These are phyloP conservation scores for Drosophila neonasuta DNA, from an alignment of 2,888 invertebrate genomes.

Conservation along the genomic window DNA sequence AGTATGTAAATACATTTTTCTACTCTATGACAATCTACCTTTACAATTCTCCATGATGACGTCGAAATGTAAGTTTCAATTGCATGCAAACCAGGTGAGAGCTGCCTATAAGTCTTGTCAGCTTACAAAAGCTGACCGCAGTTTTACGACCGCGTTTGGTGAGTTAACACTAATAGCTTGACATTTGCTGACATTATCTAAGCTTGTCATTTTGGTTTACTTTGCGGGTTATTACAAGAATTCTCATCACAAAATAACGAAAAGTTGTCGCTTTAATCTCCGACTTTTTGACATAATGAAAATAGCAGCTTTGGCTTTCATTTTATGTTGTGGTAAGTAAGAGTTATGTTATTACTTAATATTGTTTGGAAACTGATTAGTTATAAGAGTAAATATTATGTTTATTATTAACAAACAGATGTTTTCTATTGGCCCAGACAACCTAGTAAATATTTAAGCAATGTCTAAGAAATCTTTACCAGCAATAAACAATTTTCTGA, in stretches of 20 bases:
- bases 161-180: conserved; percentile 33
- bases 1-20: too few relatives aligned
- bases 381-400: too few relatives aligned
- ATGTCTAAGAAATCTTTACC: too few relatives aligned
- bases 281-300: not conserved
- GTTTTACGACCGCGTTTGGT: conserved; percentile 63
- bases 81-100: not conserved
- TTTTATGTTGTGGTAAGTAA: conserved; percentile 6
- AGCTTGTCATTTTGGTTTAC: not conserved
- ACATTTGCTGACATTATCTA: not conserved
- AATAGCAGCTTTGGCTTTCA: not conserved
- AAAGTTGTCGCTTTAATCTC: not conserved
- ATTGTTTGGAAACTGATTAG: not conserved
- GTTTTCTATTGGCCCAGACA: not conserved
- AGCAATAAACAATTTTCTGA: too few relatives aligned
- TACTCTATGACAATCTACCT: not conserved
- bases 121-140: conserved; percentile 46
- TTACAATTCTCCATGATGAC: not conserved
- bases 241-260: not conserved
- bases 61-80: not conserved
- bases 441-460: not conserved
- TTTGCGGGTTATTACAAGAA: not conserved
- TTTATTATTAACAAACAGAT: too few relatives aligned
- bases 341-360: not conserved
- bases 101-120: conserved; percentile 60